These are phyloP conservation scores for Corydoras maculifer DNA, from an alignment of 2,113 vertebrate genomes.

Conservation along the genomic window DNA sequence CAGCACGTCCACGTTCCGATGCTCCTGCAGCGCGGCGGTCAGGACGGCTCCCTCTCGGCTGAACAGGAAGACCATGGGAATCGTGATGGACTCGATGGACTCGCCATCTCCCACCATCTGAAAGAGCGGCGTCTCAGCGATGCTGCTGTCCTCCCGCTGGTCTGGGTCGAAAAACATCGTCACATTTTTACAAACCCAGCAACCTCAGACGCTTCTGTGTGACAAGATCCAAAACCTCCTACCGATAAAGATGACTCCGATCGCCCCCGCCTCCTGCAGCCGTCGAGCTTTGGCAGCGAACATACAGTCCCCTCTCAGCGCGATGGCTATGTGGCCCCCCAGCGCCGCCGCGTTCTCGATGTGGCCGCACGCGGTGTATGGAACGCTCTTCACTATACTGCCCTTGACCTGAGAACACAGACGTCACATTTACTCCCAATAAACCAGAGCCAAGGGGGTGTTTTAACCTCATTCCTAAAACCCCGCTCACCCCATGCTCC, in stretches of 20 bases:
- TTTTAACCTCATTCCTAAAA: background rate
- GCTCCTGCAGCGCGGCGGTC: conserved; percentile 60
- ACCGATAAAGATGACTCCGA: conserved; percentile 72
- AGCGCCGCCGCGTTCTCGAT: conserved; percentile 59
- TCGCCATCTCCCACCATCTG: conserved; percentile 76
- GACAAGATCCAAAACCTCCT: background rate
- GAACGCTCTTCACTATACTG: conserved; percentile 58
- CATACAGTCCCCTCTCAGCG: conserved; percentile 71
- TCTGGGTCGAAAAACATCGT: conserved; percentile 47
- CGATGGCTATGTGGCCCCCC: conserved; percentile 59
- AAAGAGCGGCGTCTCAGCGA: conserved; percentile 67
- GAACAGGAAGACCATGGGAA: conserved; percentile 72
- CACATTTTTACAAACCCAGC: no score
- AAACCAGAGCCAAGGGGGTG: background rate
- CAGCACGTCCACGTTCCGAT: conserved; percentile 68
- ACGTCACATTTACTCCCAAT: background rate
- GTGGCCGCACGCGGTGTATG: conserved; percentile 64
- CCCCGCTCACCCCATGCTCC: conserved; percentile 63
- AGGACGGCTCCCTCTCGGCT: conserved; percentile 63
- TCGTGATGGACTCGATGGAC: conserved; percentile 59
- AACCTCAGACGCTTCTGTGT: no score
- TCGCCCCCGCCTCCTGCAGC: conserved; percentile 66
- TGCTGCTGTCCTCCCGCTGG: conserved; percentile 67
- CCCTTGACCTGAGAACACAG: conserved; percentile 62
- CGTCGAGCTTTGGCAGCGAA: conserved; percentile 69